Conservation (phyloP, 2,888 invertebrate species). For the Synanthedon andrenaeformis region DNA sequence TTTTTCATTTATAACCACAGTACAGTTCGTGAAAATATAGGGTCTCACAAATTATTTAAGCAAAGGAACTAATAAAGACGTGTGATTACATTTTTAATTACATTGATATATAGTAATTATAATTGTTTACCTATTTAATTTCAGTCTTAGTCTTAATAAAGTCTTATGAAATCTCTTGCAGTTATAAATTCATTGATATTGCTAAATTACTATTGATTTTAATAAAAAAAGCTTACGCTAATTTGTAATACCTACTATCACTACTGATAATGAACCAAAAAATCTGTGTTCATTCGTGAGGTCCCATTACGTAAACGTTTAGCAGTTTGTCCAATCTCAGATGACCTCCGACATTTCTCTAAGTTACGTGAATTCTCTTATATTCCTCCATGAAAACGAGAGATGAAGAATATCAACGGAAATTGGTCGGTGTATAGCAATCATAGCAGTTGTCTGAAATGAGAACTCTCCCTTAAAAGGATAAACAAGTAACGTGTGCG, state of each 20-base stretch:
- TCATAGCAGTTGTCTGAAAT: constrained; percentile 66
- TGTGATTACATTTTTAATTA: too few relatives aligned
- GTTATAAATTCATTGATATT: too few relatives aligned
- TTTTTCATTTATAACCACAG: background rate
- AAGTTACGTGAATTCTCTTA: constrained; percentile 9
- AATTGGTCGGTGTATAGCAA: constrained; percentile 53
- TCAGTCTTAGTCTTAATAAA: too few relatives aligned
- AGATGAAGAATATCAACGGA: constrained; percentile 22
- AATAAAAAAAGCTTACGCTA: too few relatives aligned
- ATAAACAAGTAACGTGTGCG: constrained; percentile 70
- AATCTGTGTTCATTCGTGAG: constrained; percentile 46
- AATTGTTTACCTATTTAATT: too few relatives aligned
- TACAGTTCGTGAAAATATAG: too few relatives aligned
- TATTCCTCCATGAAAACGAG: constrained; percentile 9
- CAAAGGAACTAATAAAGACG: too few relatives aligned
- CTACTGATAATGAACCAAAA: constrained; percentile 37
- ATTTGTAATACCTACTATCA: too few relatives aligned
- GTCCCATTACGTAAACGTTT: constrained; percentile 40
- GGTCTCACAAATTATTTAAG: too few relatives aligned
- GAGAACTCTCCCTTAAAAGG: constrained; percentile 63
- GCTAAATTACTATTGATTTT: too few relatives aligned
- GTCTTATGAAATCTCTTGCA: too few relatives aligned
- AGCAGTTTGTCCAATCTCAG: constrained; percentile 28
- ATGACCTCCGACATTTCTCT: constrained; percentile 21
- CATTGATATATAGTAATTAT: too few relatives aligned